phyloP scores from a whole-genome alignment of 2,888 invertebrate genomes.

The Myopa tessellatipennis region DNA sequence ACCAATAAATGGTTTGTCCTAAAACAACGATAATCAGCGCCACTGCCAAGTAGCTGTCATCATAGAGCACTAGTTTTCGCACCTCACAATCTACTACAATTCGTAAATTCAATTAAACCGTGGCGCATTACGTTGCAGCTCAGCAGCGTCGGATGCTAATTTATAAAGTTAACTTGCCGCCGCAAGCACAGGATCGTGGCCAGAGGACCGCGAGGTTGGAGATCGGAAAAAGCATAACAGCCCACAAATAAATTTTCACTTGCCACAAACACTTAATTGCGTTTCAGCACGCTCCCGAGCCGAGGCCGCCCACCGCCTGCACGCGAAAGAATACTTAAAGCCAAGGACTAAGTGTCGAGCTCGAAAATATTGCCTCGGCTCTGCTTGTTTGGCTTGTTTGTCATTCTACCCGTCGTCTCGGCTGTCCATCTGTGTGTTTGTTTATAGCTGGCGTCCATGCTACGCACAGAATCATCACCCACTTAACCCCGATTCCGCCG shows the following conservation, averaged over 20 bases:
- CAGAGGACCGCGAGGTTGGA: not conserved
- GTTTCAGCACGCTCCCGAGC: conserved; percentile 33
- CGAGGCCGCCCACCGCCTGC: not conserved
- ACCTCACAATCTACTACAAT: conserved; percentile 37
- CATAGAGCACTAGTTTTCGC: conserved; percentile 46
- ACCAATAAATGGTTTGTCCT: conserved; percentile 56
- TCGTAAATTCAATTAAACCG: conserved; percentile 47
- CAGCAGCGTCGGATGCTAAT: conserved; percentile 42
- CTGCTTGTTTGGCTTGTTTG: not conserved
- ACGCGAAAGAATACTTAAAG: conserved; percentile 16
- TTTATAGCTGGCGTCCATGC: not conserved
- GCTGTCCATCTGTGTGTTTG: not conserved
- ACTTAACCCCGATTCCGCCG: conserved; percentile 41
- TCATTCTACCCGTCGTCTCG: not conserved
- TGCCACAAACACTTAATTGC: conserved; percentile 46
- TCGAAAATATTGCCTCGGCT: not conserved
- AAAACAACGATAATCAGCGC: conserved; percentile 9
- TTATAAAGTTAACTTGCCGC: conserved; percentile 42
- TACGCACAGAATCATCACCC: conserved; percentile 39
- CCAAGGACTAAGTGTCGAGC: conserved; percentile 8
- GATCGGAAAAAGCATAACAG: conserved; percentile 36
- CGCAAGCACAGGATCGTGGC: conserved; percentile 1
- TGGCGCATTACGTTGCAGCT: conserved; percentile 34
- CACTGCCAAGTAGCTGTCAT: conserved; percentile 37
- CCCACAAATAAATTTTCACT: conserved; percentile 46